Evolutionary conservation across 2,888 invertebrate species (phyloP), one percentile per base, ranked within the genome.

Genomic region (Tenthredo notha): DNA sequence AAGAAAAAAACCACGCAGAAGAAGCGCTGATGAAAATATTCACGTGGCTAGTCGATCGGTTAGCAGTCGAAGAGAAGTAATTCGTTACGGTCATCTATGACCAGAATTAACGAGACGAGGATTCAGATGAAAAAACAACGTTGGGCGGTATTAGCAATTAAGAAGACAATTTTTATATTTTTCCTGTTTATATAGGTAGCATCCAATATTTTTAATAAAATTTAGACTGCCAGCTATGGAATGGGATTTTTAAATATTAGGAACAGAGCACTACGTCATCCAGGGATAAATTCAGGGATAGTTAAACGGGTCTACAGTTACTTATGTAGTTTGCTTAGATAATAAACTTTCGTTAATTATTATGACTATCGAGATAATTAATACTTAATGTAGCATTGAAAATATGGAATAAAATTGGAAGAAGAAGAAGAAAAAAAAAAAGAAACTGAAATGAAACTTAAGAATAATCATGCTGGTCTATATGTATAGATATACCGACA

Each of bases 41-140:
- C 70, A 89, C 89, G 91, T 92, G 91, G 91, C 91, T 92, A 90
- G 92, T 92, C 90, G 88, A 91, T 92, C 90, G 88, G 91, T 91
- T 89, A 90, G 86, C 80, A 85, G 83, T 80, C 84, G 78, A 85
- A 70, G 86, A 2, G 18, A 29, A 33, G 33, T 15, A 67, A 86
- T 84, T 54, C 18, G n/a, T 4, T 12, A 21, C 9, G 54, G 18
- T 77, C 54, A 18, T 29, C n/a, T 18, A 7, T 43, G 50, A 33
- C 29, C 77, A 47, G 21, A 77, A 74, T 21, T 15, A 40, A n/a
- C n/a, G 9, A 29, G 85, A 85, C 58, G 58, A n/a, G 6, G 21
- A 21, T 21, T n/a, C 9, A 21, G 21, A 21, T 21, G 21, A 5
- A 58, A 2, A 58, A 54, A 58, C 21, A 1, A 58, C 21, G 58